A percentile compares a stretch with the other conserved stretches of the same genome.
These are phyloP conservation scores for Anthoscopus minutus DNA, from an alignment of 2,113 vertebrate genomes.

Conservation along the genomic window DNA sequence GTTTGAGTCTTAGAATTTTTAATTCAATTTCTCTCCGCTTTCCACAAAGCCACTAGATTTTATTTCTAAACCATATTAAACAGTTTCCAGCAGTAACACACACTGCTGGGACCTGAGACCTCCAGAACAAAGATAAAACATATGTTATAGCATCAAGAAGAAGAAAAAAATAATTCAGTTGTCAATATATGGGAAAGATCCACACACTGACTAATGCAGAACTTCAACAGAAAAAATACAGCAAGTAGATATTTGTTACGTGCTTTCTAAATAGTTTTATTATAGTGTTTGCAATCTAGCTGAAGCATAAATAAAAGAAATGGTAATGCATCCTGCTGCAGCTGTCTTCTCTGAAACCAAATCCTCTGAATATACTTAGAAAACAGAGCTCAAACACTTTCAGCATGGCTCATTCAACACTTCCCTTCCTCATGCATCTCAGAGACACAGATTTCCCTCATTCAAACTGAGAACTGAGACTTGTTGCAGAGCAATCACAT, in stretches of 20 bases:
- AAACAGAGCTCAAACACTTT: neutral
- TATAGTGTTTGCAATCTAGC: neutral
- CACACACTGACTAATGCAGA: neutral
- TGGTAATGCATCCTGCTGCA: neutral
- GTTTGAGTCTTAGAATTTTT: neutral
- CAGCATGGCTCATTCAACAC: neutral
- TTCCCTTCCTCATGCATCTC: neutral
- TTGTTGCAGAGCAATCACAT: neutral
- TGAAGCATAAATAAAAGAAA: neutral
- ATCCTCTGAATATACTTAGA: neutral
- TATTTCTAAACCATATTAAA: neutral
- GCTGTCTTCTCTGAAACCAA: neutral
- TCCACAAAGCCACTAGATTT: neutral
- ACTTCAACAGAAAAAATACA: neutral
- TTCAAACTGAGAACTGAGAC: neutral
- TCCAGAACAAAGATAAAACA: neutral
- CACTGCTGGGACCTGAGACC: neutral
- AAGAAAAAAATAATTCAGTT: neutral
- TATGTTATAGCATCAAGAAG: neutral
- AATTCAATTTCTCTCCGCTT: neutral
- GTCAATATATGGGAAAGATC: neutral
- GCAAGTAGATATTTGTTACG: neutral
- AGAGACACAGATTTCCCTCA: rapidly evolving
- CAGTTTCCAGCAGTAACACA: neutral
- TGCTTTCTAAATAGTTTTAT: neutral